Evolutionary conservation across 2,888 invertebrate genomes (phyloP).

Genomic region (Tipula unca): DNA sequence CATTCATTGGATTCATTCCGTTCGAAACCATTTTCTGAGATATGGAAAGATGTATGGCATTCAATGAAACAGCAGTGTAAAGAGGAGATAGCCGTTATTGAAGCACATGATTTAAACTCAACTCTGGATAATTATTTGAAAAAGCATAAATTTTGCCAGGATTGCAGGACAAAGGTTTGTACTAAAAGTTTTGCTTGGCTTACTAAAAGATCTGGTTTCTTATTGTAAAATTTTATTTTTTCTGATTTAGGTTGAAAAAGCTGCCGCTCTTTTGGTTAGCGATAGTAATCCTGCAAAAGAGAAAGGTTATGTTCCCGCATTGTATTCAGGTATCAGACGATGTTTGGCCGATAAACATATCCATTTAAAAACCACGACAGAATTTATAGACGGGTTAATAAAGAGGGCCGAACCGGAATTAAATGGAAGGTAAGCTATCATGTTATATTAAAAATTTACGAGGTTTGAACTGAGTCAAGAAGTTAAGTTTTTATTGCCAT

Average conservation of each 20-base stretch:
- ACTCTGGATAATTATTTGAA: constrained; percentile 84
- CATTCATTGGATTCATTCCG: constrained; percentile 86
- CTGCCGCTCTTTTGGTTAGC: constrained; percentile 79
- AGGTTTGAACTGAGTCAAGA: too few relatives aligned
- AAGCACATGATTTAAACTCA: constrained; percentile 72
- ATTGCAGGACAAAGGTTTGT: constrained; percentile 85
- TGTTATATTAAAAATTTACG: neutral
- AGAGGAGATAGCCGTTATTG: constrained; percentile 79
- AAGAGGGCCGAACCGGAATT: constrained; percentile 86
- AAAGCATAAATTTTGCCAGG: constrained; percentile 89
- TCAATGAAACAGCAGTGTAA: constrained; percentile 72
- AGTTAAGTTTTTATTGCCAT: too few relatives aligned
- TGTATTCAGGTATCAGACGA: constrained; percentile 79
- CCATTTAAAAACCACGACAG: constrained; percentile 79
- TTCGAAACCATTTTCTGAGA: constrained; percentile 59
- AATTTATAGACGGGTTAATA: constrained; percentile 81
- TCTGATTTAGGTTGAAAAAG: constrained; percentile 53
- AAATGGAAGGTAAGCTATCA: constrained; percentile 56
- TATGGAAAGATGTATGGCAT: constrained; percentile 79
- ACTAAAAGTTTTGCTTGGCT: neutral
- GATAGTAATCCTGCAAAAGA: constrained; percentile 76
- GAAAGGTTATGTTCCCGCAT: constrained; percentile 78
- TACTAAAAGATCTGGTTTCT: neutral
- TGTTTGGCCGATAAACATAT: constrained; percentile 81
- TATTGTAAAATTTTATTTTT: neutral